Evolutionary conservation across 2,888 invertebrate genomes (phyloP).

Genomic region (Eucera pruinosa): DNA sequence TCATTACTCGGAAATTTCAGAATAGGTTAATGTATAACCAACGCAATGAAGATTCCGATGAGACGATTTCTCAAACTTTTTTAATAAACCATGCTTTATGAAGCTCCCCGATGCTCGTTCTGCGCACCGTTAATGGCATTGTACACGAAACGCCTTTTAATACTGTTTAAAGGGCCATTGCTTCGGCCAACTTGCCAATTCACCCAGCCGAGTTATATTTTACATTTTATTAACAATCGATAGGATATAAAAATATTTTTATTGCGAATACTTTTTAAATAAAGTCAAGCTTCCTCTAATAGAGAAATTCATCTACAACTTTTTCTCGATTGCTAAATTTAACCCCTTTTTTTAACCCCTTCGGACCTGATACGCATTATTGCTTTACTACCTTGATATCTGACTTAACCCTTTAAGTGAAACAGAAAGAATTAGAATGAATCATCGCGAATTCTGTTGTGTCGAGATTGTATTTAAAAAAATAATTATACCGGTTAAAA

Average conservation of each 20-base stretch:
- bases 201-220: background rate
- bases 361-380: too few relatives aligned
- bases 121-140: slow-evolving; percentile 32
- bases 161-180: slow-evolving; percentile 34
- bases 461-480: too few relatives aligned
- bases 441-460: too few relatives aligned
- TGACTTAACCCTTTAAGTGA: too few relatives aligned
- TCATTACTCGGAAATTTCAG: slow-evolving; percentile 34
- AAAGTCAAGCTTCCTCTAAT: too few relatives aligned
- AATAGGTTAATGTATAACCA: slow-evolving; percentile 26
- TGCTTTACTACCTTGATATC: too few relatives aligned
- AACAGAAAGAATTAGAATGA: too few relatives aligned
- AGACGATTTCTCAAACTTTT: slow-evolving; percentile 40
- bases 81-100: slow-evolving; percentile 49
- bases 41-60: slow-evolving; percentile 18
- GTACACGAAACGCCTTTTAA: slow-evolving; percentile 37
- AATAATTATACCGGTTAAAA: too few relatives aligned
- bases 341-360: too few relatives aligned
- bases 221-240: background rate
- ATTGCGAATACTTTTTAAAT: too few relatives aligned
- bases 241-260: background rate
- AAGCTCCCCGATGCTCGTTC: slow-evolving; percentile 24
- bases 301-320: too few relatives aligned
- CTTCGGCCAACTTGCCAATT: background rate
- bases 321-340: too few relatives aligned